Conservation (phyloP, 2,888 invertebrate genomes). For the Drosophila anomalata region DNA sequence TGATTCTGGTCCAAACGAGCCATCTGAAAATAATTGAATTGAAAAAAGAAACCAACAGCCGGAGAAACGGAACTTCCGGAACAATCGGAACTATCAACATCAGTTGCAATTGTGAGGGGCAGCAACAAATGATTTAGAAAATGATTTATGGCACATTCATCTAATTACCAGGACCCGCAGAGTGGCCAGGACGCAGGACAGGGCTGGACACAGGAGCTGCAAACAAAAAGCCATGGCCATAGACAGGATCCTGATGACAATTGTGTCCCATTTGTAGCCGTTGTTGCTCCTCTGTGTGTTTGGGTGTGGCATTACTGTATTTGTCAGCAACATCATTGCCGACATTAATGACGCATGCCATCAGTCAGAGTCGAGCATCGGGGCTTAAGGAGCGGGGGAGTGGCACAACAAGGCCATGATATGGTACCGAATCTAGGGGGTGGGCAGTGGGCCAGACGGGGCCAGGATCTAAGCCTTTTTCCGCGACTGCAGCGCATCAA, state of each 20-base stretch:
- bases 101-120: conserved; percentile 26
- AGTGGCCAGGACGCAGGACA: conserved; percentile 43
- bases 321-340: conserved; percentile 59
- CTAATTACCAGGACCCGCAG: conserved; percentile 74
- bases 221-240: conserved; percentile 60
- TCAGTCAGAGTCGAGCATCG: conserved; percentile 52
- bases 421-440: conserved; percentile 29
- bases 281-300: conserved; percentile 16
- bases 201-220: conserved; percentile 16
- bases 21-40: conserved; percentile 15
- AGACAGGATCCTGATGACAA: conserved; percentile 62
- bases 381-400: conserved; percentile 1
- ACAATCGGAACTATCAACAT: conserved; percentile 29
- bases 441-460: background rate
- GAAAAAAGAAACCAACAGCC: conserved; percentile 23
- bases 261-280: conserved; percentile 61
- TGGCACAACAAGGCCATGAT: background rate
- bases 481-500: conserved; percentile 74
- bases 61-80: no score
- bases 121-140: conserved; percentile 74
- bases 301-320: conserved; percentile 39
- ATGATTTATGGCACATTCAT: conserved; percentile 77
- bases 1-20: background rate
- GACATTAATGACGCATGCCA: conserved; percentile 76
- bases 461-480: conserved; percentile 63